Evolutionary conservation across 2,113 vertebrate genomes (phyloP).

Genomic region (Isichthys henryi): DNA sequence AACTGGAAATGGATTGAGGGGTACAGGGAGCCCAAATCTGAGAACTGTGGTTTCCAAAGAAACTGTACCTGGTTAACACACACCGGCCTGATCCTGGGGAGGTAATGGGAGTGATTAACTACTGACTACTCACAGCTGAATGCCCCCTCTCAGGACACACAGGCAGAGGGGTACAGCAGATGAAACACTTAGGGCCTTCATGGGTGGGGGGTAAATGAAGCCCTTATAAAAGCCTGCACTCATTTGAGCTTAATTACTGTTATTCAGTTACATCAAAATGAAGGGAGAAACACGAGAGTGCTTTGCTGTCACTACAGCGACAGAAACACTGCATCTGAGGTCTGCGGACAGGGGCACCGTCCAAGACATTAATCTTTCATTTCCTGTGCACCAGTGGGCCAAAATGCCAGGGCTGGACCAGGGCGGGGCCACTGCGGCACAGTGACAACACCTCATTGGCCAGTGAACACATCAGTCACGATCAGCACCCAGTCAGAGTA

Average conservation of each 20-base stretch:
- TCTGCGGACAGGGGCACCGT: neutral
- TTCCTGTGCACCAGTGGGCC: neutral
- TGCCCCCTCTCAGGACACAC: neutral
- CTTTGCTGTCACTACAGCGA: neutral
- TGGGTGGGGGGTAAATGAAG: neutral
- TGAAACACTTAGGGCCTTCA: neutral
- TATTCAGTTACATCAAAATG: neutral
- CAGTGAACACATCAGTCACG: neutral
- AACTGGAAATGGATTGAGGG: neutral
- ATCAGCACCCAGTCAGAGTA: neutral
- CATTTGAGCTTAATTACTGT: neutral
- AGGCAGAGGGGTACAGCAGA: neutral
- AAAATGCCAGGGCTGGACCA: neutral
- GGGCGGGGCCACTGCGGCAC: neutral
- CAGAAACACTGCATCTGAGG: neutral
- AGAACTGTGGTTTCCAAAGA: neutral
- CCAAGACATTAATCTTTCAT: conserved; percentile 12
- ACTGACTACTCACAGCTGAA: neutral
- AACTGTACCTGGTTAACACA: neutral
- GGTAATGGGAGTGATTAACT: neutral
- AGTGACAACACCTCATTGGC: neutral
- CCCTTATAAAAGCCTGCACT: neutral
- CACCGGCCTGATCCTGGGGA: neutral
- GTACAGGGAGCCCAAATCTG: neutral
- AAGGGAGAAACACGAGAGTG: neutral